Percentiles rank a stretch among this genome's conserved stretches.
Conservation (phyloP, 2,888 invertebrate genomes). For the Nudaria mundana region DNA sequence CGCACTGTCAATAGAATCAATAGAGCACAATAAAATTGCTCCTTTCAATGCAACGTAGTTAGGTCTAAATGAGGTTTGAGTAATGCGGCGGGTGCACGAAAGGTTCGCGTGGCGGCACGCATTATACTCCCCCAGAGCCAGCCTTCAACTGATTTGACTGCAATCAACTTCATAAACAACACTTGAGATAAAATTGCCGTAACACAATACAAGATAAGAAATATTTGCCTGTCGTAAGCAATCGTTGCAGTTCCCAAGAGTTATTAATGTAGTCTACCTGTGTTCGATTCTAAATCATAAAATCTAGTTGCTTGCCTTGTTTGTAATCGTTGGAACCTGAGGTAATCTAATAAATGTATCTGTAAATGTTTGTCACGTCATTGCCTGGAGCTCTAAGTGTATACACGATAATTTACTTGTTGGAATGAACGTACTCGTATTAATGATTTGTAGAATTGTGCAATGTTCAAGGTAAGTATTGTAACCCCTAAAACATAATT, state of each 20-base stretch:
- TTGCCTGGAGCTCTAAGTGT: too few relatives aligned
- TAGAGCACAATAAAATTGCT: constrained; percentile 76
- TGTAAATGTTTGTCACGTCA: background rate
- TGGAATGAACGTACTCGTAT: too few relatives aligned
- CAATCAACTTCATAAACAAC: constrained; percentile 35
- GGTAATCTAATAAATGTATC: constrained; percentile 5
- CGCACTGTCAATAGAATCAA: constrained; percentile 71
- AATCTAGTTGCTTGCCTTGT: constrained; percentile 16
- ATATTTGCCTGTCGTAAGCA: constrained; percentile 24
- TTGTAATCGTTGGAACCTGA: constrained; percentile 14
- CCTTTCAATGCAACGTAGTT: constrained; percentile 74
- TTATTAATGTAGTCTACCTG: constrained; percentile 28
- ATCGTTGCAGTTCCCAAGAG: constrained; percentile 25
- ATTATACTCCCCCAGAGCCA: constrained; percentile 46
- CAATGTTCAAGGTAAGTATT: too few relatives aligned
- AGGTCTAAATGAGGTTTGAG: constrained; percentile 78
- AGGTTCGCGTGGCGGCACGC: constrained; percentile 62
- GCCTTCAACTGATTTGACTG: constrained; percentile 44
- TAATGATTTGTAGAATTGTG: too few relatives aligned
- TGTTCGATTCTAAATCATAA: constrained; percentile 28
- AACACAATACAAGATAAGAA: constrained; percentile 32
- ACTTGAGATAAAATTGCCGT: constrained; percentile 32
- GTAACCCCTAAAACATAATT: too few relatives aligned
- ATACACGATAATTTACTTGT: too few relatives aligned
- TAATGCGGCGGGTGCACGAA: constrained; percentile 72